These are phyloP conservation scores for Drosophila emarginata DNA, from an alignment of 2,888 invertebrate genomes.

Conservation along the genomic window DNA sequence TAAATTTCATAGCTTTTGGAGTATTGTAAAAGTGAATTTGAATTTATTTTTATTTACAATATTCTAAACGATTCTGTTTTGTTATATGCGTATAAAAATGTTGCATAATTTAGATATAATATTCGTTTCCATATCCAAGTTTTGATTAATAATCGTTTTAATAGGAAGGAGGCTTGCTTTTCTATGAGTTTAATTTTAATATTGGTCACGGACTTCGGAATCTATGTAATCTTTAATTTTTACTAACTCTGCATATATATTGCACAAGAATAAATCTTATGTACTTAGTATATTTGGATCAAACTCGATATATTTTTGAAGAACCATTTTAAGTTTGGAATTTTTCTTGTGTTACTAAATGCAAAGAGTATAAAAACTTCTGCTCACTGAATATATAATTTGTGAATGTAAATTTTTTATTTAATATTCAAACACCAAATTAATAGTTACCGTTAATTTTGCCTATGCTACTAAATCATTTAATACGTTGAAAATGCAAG, in stretches of 20 bases:
- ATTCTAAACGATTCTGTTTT: not conserved
- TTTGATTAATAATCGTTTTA: not conserved
- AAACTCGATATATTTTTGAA: not conserved
- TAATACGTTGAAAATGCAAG: conserved; percentile 25
- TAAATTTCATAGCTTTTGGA: conserved; percentile 18
- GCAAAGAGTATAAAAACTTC: not conserved
- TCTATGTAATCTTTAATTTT: not conserved
- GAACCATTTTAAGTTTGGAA: not conserved
- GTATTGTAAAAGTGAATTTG: conserved; percentile 9
- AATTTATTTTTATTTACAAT: conserved; percentile 1
- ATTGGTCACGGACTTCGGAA: not conserved
- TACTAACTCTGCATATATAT: not conserved
- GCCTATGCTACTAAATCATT: conserved; percentile 1
- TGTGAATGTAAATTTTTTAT: conserved; percentile 1
- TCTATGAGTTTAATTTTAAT: not conserved
- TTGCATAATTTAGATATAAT: not conserved
- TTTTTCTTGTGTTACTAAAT: not conserved
- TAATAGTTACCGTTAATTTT: conserved; percentile 22
- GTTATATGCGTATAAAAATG: not conserved
- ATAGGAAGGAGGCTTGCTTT: conserved; percentile 1
- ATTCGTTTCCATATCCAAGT: not conserved
- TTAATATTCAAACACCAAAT: conserved; percentile 51
- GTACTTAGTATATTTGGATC: not conserved
- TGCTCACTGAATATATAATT: not conserved
- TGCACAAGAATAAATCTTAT: not conserved